Evolutionary conservation across 2,797 vertebrate genomes (phyloP), one percentile per base, ranked within the genome.

Genomic region (Sciaenops ocellatus): DNA sequence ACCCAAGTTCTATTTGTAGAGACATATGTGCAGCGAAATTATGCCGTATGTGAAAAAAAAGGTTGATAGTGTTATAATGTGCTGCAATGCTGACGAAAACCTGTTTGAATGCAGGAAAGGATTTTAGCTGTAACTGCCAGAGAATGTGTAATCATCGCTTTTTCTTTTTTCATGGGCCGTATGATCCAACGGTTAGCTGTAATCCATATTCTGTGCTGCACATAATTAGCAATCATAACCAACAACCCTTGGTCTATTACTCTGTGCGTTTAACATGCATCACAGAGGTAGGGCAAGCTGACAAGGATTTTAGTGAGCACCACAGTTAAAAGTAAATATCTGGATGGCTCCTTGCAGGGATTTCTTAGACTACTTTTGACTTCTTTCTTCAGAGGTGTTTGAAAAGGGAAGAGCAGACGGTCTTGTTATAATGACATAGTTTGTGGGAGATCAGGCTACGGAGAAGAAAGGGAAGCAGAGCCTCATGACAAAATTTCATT

Each of bases 181-280:
- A 60, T 84, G 69, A 87, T 81, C 42, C 67, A 61, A 38, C 9
- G 16, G 74, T 85, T 64, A 72, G 67, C 62, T 15, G 44, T 67
- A 81, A 84, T 82, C 82, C 52, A 60, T 79, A 86, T 85, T 84
- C 62, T 73, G 18, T 16, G 50, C 62, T 46, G 70, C 67, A 68
- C 85, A 66, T 88, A 87, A 91, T 91, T 87, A 88, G 76, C 64
- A 55, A 63, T 90, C 79, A 80, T 72, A 83, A 71, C 66, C 79
- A 87, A 68, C 83, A 81, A 78, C 46, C 69, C 78, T 47, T 56
- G 56, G 74, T 82, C 70, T 79, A 30, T 79, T 77, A 77, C 73
- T 66, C 60, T 63, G 26, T 68, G 47, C 78, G 83, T 73, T 84
- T 78, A 77, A 85, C 77, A 88, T 65, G 76, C 77, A 77, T 84